Conservation (phyloP, 2,797 vertebrate genomes). For the Phoebastria nigripes region DNA sequence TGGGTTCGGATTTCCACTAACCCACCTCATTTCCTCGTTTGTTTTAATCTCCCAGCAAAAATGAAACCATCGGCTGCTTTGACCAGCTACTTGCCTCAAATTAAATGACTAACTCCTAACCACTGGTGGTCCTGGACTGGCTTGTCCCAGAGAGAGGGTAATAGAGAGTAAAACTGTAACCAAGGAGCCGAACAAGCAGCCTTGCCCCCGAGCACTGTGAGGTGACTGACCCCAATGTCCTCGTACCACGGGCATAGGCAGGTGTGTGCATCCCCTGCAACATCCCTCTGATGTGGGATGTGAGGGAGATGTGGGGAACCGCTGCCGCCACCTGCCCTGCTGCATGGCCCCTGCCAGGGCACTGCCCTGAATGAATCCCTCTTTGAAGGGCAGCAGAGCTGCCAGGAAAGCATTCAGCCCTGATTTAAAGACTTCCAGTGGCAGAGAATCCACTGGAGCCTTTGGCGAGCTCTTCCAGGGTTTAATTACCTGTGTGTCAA, state of each 20-base stretch:
- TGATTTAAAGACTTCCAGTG: neutral
- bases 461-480: neutral
- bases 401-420: neutral
- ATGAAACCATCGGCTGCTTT: neutral
- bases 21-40: neutral
- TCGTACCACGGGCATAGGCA: neutral
- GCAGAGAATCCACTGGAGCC: neutral
- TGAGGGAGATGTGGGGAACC: accelerated
- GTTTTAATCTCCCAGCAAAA: neutral
- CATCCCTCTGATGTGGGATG: neutral
- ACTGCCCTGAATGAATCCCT: neutral
- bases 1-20: neutral
- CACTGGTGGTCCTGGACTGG: neutral
- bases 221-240: neutral
- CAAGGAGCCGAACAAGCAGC: neutral
- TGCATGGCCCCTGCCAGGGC: neutral
- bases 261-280: neutral
- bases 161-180: neutral
- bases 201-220: neutral
- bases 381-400: neutral
- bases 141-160: neutral
- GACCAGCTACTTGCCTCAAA: neutral
- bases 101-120: neutral
- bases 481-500: neutral
- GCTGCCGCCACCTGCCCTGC: neutral